Base-by-base conservation (phyloP, 1,140 invertebrate genomes). In the Drosophila subpulchrella region DNA sequence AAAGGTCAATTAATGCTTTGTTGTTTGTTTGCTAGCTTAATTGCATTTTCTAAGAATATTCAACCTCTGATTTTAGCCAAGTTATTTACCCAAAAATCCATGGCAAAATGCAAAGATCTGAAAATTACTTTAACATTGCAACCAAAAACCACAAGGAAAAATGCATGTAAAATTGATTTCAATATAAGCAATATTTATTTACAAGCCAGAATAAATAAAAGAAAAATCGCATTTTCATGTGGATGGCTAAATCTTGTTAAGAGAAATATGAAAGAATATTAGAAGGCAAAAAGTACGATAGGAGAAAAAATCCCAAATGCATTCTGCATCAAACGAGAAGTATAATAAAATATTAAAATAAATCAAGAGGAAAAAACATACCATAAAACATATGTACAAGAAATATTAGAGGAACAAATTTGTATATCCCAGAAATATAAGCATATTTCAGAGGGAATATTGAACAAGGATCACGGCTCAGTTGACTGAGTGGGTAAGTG, bases 271-370 rank as follows among this genome's bases (percentile, higher is more conserved):
- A 53, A 57, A 39, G 13, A 54, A 54, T 51, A 55, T 56, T 42
- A 13, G 15, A 20, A 32, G 20, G 11, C 36, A 46, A 27, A 59
- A 11, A 13, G 15, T 13, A 17, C 30, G 32, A 17, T 8, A n/a
- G 17, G 6, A 4, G 2, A 46, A 32, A 48, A 61, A 44, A 50
- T 15, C 24, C 12, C 4, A 51, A 66, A 51, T 56, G 56, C 73
- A 76, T 68, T 76, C 50, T 54, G 32, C 62, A 68, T 68, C 54
- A 68, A 74, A 70, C 41, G 68, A 46, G 24, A 50, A 63, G 30
- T 39, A 24, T 56, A 41, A 76, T 77, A 67, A 77, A 77, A 76
- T 77, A 77, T 77, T 68, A 47, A 77, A 77, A 63, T 55, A 74
- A 74, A 68, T 47, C 42, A 77, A 76, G 72, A 20, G 39, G 62